Percentiles rank a stretch among this genome's conserved stretches.
phyloP scores from a whole-genome alignment of 1,140 invertebrate genomes.

The Drosophila sechellia region DNA sequence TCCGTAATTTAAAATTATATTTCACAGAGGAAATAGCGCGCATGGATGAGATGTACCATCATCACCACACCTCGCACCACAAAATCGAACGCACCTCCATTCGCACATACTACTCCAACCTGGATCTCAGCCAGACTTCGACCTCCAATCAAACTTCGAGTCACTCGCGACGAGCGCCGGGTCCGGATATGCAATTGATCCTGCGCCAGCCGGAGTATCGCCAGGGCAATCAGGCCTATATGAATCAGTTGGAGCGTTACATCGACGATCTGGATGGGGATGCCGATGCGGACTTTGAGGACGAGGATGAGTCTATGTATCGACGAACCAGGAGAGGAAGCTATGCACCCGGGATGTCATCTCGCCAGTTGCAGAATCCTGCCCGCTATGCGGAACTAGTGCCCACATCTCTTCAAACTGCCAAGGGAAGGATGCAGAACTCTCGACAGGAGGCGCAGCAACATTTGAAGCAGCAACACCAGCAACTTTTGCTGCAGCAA shows the following conservation, averaged over 20 bases:
- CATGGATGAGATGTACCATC: slow-evolving; percentile 85
- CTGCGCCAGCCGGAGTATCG: slow-evolving; percentile 49
- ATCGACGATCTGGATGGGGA: slow-evolving; percentile 72
- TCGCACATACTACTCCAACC: slow-evolving; percentile 82
- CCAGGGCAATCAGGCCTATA: slow-evolving; percentile 49
- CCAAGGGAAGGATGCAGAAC: slow-evolving; percentile 78
- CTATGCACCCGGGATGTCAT: slow-evolving; percentile 68
- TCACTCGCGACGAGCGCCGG: slow-evolving; percentile 40
- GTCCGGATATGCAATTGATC: slow-evolving; percentile 42
- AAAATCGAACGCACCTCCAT: slow-evolving; percentile 84
- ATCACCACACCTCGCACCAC: slow-evolving; percentile 75
- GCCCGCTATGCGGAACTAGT: slow-evolving; percentile 65
- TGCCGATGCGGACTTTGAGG: slow-evolving; percentile 61
- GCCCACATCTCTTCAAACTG: slow-evolving; percentile 69
- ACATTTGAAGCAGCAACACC: slow-evolving; percentile 16
- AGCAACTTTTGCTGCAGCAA: slow-evolving; percentile 52
- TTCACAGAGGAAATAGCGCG: slow-evolving; percentile 87
- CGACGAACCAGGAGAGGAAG: slow-evolving; percentile 55
- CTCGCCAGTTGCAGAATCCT: slow-evolving; percentile 56
- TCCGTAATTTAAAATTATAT: too few relatives aligned
- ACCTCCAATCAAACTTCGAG: slow-evolving; percentile 58
- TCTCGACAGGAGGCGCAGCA: slow-evolving; percentile 38
- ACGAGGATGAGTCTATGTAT: slow-evolving; percentile 66
- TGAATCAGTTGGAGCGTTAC: slow-evolving; percentile 71
- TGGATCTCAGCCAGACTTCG: slow-evolving; percentile 73